Evolutionary conservation across 2,797 vertebrate genomes (phyloP).

Genomic region (Poecile montanus): DNA sequence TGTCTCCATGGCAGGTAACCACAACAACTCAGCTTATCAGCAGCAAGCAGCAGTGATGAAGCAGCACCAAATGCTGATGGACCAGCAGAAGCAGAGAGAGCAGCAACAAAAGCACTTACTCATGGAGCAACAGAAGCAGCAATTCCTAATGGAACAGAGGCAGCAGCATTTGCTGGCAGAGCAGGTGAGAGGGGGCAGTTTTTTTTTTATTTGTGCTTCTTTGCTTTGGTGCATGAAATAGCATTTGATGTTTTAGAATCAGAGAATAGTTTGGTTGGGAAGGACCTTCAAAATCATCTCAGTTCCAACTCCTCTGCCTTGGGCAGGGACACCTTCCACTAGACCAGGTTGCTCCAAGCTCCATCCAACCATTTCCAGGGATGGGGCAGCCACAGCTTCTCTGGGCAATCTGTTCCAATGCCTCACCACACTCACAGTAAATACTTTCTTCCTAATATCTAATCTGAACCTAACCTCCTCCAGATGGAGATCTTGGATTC

Average conservation of each 20-base stretch:
- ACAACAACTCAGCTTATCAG: constrained; percentile 83
- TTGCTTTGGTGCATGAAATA: background rate
- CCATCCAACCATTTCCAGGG: background rate
- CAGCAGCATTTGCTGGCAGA: constrained; percentile 90
- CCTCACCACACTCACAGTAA: background rate
- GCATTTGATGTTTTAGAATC: background rate
- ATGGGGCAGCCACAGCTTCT: background rate
- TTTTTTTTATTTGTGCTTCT: background rate
- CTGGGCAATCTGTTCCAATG: background rate
- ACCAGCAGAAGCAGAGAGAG: constrained; percentile 83
- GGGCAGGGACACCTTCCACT: background rate
- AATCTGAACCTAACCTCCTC: background rate
- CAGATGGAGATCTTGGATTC: background rate
- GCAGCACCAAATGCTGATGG: constrained; percentile 83
- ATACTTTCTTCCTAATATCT: background rate
- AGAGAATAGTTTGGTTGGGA: background rate
- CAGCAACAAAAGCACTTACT: constrained; percentile 79
- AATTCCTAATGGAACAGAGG: constrained; percentile 86
- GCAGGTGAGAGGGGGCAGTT: constrained; percentile 79
- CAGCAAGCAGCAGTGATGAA: constrained; percentile 86
- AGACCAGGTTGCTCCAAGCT: background rate
- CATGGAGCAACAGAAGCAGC: constrained; percentile 79
- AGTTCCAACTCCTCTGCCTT: background rate
- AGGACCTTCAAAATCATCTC: background rate
- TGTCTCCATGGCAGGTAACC: constrained; percentile 81